A percentile compares a stretch with the other conserved stretches of the same genome.
These are phyloP conservation scores for rat (Rattus norvegicus) DNA, from an alignment of 2,113 vertebrate genomes.

Conservation along the genomic window GRCr8 NC_086019.1:75196501-75197000, in stretches of 20 bases:
- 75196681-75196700: not conserved
- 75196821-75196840: not conserved
- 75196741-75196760: not conserved
- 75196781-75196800: not conserved
- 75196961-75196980: not conserved
- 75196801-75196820: not conserved
- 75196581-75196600: not conserved
- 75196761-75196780: not conserved
- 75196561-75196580: not conserved
- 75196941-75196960: not conserved
- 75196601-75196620: not conserved
- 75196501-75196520: no score
- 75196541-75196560: not conserved
- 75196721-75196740: no score
- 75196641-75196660: not conserved
- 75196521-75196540: not conserved
- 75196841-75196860: not conserved
- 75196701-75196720: constrained; percentile 27
- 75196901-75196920: not conserved
- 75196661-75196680: not conserved
- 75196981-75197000: not conserved
- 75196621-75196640: not conserved
- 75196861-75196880: not conserved
- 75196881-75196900: not conserved
- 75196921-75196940: not conserved